phyloP scores from a whole-genome alignment of 37 sponge, comb jelly and placozoan genomes.

The Haliclona indistincta region DNA sequence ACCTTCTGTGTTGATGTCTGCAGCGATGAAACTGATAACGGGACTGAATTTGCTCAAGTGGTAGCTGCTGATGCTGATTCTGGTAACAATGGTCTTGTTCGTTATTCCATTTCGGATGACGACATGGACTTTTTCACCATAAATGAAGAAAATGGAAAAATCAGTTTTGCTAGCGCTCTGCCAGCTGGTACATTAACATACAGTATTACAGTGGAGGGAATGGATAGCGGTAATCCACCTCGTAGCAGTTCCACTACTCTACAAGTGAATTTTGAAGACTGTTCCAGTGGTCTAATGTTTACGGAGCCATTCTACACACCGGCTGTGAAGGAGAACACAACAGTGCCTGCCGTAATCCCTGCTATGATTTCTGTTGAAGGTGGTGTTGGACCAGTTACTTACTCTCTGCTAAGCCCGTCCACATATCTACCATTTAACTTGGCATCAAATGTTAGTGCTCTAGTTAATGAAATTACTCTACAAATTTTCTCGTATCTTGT shows the following conservation, averaged over 20 bases:
- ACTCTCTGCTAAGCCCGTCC: neutral
- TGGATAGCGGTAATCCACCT: constrained; percentile 14
- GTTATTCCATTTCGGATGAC: constrained; percentile 19
- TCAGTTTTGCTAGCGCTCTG: neutral
- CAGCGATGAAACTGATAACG: neutral
- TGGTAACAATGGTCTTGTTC: constrained; percentile 28
- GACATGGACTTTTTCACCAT: constrained; percentile 17
- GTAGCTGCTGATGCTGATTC: constrained; percentile 53
- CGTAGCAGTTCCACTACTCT: constrained; percentile 6
- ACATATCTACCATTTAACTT: constrained; percentile 7
- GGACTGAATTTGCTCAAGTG: constrained; percentile 11
- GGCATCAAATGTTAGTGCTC: neutral
- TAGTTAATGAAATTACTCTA: constrained; percentile 16
- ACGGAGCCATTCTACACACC: neutral
- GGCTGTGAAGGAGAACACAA: constrained; percentile 35
- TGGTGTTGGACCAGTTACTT: constrained; percentile 15
- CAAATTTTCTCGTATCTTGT: neutral
- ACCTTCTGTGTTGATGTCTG: constrained; percentile 22
- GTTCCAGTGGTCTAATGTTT: neutral
- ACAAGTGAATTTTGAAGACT: constrained; percentile 16
- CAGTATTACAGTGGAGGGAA: constrained; percentile 13
- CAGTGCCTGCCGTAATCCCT: constrained; percentile 14
- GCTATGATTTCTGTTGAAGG: constrained; percentile 38
- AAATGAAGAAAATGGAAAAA: neutral
- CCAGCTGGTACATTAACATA: neutral